Evolutionary conservation across 2,113 vertebrate species (phyloP).

Genomic region (Podarcis cretensis): DNA sequence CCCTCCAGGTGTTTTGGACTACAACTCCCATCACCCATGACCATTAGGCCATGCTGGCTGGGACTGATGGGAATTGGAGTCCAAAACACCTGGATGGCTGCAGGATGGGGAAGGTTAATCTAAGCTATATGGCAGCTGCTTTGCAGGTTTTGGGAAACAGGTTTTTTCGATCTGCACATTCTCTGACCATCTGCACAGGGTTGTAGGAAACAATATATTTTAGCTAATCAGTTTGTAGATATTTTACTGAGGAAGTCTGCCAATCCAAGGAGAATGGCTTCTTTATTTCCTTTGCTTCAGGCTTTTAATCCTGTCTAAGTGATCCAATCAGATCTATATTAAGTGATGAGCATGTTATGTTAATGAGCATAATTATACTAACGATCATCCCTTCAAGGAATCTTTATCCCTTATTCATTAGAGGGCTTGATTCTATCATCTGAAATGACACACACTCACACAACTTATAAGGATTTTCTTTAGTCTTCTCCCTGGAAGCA

Average conservation of each 20-base stretch:
- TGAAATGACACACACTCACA: constrained; percentile 1
- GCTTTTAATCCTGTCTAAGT: constrained; percentile 37
- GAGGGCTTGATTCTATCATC: constrained; percentile 14
- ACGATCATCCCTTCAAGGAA: constrained; percentile 51
- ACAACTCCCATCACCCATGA: too few relatives aligned
- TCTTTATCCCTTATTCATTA: constrained; percentile 47
- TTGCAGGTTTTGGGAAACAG: too few relatives aligned
- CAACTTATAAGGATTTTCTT: constrained; percentile 13
- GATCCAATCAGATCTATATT: constrained; percentile 45
- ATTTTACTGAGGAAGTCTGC: constrained; percentile 10
- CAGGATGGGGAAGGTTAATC: too few relatives aligned
- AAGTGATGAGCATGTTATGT: constrained; percentile 49
- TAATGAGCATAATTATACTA: constrained; percentile 59
- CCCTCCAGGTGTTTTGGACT: too few relatives aligned
- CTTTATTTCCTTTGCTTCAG: constrained; percentile 30
- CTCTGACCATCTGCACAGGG: not conserved
- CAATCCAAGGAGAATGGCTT: constrained; percentile 35
- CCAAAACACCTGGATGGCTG: too few relatives aligned
- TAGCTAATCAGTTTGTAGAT: not conserved
- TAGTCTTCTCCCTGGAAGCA: too few relatives aligned
- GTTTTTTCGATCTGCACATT: not conserved
- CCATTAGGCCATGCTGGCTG: too few relatives aligned
- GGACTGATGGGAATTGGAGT: too few relatives aligned
- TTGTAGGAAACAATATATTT: not conserved
- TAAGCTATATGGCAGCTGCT: too few relatives aligned